Evolutionary conservation across 1,140 invertebrate species (phyloP).

Genomic region (Colletes gigas): DNA sequence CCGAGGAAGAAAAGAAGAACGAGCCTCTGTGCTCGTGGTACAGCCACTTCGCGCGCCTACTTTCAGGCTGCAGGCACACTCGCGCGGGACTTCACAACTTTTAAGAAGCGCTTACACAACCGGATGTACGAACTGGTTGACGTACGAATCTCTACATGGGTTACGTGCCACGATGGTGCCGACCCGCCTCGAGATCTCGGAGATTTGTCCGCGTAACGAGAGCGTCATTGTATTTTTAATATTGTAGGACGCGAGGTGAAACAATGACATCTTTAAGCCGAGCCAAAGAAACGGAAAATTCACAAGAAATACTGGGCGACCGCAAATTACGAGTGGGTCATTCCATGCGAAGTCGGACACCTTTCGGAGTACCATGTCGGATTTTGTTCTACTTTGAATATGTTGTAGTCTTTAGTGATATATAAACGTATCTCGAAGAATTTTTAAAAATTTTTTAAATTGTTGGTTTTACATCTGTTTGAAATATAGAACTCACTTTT

Average conservation of each 20-base stretch:
- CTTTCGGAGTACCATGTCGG: too few species aligned
- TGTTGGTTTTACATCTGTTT: too few species aligned
- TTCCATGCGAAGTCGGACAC: too few species aligned
- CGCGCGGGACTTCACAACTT: slow-evolving; percentile 49
- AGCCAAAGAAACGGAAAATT: too few species aligned
- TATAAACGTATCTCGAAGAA: too few species aligned
- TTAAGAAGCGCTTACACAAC: slow-evolving; percentile 51
- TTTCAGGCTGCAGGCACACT: slow-evolving; percentile 47
- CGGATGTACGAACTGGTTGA: slow-evolving; percentile 35
- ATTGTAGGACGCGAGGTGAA: background rate
- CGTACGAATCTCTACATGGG: slow-evolving; percentile 29
- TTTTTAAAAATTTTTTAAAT: too few species aligned
- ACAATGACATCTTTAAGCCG: background rate
- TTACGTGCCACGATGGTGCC: slow-evolving; percentile 1
- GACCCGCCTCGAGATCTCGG: background rate
- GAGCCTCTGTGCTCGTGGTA: slow-evolving; percentile 1
- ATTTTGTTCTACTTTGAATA: too few species aligned
- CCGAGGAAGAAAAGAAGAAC: slow-evolving; percentile 8
- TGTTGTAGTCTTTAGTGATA: too few species aligned
- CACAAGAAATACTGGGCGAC: too few species aligned
- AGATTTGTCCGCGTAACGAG: background rate
- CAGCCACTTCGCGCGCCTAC: slow-evolving; percentile 34
- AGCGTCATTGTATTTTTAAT: background rate
- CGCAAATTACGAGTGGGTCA: too few species aligned
- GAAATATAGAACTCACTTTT: too few species aligned